Base-by-base conservation (phyloP, 1,140 invertebrate species). In the Anoplolepis gracilipes region DNA sequence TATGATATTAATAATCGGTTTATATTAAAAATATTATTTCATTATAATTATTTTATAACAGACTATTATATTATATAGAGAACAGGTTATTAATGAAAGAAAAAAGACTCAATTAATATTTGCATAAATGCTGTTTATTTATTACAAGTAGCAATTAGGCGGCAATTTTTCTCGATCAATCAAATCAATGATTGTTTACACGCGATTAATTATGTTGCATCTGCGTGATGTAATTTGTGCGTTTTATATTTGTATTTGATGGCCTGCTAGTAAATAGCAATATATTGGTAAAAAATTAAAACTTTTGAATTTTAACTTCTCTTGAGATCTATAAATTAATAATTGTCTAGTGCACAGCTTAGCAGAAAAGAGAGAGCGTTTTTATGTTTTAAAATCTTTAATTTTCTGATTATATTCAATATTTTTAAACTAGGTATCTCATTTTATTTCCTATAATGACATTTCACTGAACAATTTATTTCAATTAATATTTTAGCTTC, bases 341-440 rank as follows among this genome's bases (percentile, higher is more conserved):
- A n/a, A n/a, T 22, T 77, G 25, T 64, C 11, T 61, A 55, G 5
- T 19, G 25, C 16, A 19, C 3, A 10, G 19, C 11, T 46, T 39
- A 49, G 16, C 16, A 49, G 46, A 49, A 4, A 49, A 49, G 13
- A 49, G 4, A 6, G 1, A 49, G 16, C 42, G 42, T 33, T 30
- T 30, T 64, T 65, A 33, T 49, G 28, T 11, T 7, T 30, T 65
- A 65, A 49, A 28, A 78, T 13, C 36, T 65, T 78, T 65, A 78
- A 65, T 39, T 49, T 22, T 65, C 65, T 49, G 16, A 65, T 78
- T 25, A 8, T 16, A 28, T 78, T 11, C 49, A 78, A 30, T 25
- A 8, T 7, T 36, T n/a, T 49, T 49, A 65, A 28, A 33, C 11
- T 33, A n/a, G n/a, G n/a, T n/a, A 78, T 1, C 62, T 7, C 1